Conservation (phyloP, 1,140 invertebrate genomes). For the Drosophila sproati region DNA sequence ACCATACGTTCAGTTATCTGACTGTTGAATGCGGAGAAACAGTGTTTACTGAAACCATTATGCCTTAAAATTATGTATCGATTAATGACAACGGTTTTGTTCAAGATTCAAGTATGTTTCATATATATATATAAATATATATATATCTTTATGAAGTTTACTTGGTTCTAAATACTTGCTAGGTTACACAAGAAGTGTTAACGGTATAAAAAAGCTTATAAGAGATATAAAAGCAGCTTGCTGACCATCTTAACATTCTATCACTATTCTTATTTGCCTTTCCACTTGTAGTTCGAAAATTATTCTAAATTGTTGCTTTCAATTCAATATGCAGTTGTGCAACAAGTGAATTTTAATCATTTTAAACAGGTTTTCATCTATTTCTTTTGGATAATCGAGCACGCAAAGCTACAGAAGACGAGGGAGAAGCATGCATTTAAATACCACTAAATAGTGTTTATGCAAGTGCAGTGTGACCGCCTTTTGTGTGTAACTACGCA, state of each 20-base stretch:
- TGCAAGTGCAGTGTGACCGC: slow-evolving; percentile 44
- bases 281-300: neutral
- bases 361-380: neutral
- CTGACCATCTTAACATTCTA: too few species aligned
- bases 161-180: too few species aligned
- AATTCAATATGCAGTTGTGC: neutral
- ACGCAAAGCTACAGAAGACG: neutral
- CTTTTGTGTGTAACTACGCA: slow-evolving; percentile 34
- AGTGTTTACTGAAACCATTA: neutral
- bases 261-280: neutral
- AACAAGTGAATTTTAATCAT: neutral
- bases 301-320: neutral
- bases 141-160: too few species aligned
- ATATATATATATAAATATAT: too few species aligned
- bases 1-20: slow-evolving; percentile 10
- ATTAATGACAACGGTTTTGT: too few species aligned
- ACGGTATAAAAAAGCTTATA: too few species aligned
- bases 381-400: neutral
- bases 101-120: too few species aligned
- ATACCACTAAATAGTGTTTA: slow-evolving; percentile 36
- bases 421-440: slow-evolving; percentile 13
- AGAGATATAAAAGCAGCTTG: too few species aligned
- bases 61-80: too few species aligned
- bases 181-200: too few species aligned
- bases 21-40: neutral